A percentile compares a stretch with the other conserved stretches of the same genome.
Conservation (phyloP, 2,797 vertebrate species). For the Hoplostethus mediterraneus region DNA sequence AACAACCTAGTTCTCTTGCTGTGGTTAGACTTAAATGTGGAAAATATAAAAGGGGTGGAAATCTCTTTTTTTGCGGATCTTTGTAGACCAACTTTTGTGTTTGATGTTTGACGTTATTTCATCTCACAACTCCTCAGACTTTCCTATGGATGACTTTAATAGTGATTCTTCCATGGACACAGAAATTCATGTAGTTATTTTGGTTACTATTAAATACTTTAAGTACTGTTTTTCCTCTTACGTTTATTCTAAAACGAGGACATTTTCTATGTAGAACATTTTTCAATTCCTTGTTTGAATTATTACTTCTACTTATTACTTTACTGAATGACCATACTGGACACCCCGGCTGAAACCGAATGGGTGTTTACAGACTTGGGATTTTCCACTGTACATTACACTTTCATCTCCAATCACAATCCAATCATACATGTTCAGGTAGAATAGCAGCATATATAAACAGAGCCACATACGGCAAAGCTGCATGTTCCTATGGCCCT, state of each 20-base stretch:
- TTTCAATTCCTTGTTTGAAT: background rate
- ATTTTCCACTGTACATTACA: slow-evolving; percentile 10
- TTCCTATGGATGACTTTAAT: slow-evolving; percentile 59
- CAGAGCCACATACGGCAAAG: slow-evolving; percentile 77
- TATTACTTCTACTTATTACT: background rate
- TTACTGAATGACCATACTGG: slow-evolving; percentile 4
- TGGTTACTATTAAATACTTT: slow-evolving; percentile 4
- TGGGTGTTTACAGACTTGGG: slow-evolving; percentile 23
- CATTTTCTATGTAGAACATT: slow-evolving; percentile 1
- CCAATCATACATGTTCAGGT: slow-evolving; percentile 23
- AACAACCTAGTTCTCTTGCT: slow-evolving; percentile 52
- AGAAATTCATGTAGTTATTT: slow-evolving; percentile 38
- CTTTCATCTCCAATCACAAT: slow-evolving; percentile 47
- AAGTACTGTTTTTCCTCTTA: background rate
- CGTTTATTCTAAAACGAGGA: slow-evolving; percentile 1
- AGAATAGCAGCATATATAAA: slow-evolving; percentile 59
- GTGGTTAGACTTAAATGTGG: slow-evolving; percentile 64
- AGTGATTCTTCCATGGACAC: slow-evolving; percentile 34
- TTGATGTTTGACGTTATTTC: slow-evolving; percentile 63
- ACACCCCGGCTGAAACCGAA: slow-evolving; percentile 21
- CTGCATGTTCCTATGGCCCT: slow-evolving; percentile 78
- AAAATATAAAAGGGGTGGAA: slow-evolving; percentile 68
- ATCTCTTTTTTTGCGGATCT: slow-evolving; percentile 62
- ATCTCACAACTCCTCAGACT: slow-evolving; percentile 57
- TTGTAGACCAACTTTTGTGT: slow-evolving; percentile 41